Conservation (phyloP, 2,797 vertebrate species). For the Synaphobranchus kaupii region DNA sequence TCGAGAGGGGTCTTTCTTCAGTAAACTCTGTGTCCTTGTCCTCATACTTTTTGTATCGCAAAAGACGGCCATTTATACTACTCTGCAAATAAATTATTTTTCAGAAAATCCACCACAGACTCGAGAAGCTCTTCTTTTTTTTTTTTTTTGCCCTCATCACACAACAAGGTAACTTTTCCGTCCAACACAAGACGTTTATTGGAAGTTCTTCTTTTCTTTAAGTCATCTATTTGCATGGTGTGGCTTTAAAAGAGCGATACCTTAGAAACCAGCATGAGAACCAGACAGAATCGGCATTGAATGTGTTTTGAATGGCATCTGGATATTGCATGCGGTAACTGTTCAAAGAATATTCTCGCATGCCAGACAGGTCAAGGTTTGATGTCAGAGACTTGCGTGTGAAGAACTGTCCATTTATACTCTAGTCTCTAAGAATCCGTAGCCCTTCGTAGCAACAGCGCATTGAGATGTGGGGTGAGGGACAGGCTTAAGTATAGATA, state of each 20-base stretch:
- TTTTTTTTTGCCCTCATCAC: slow-evolving; percentile 15
- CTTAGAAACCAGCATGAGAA: background rate
- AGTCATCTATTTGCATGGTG: background rate
- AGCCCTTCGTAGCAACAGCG: background rate
- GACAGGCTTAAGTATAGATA: background rate
- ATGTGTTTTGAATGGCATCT: background rate
- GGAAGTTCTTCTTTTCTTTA: slow-evolving; percentile 1
- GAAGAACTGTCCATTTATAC: slow-evolving; percentile 17
- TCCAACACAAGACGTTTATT: background rate
- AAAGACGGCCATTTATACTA: slow-evolving; percentile 74
- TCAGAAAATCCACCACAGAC: slow-evolving; percentile 59
- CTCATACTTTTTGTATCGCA: slow-evolving; percentile 76
- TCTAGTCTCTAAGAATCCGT: background rate
- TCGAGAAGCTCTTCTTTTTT: slow-evolving; percentile 26
- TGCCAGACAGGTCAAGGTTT: background rate
- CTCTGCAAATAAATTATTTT: slow-evolving; percentile 81
- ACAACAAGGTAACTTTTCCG: background rate
- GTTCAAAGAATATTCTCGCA: background rate
- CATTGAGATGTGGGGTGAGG: background rate
- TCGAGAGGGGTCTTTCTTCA: slow-evolving; percentile 55
- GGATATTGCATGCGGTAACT: background rate
- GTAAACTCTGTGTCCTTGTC: slow-evolving; percentile 67
- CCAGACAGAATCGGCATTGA: background rate
- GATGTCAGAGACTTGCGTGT: background rate
- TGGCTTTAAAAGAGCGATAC: background rate